phyloP scores from a whole-genome alignment of 64 coral and sea anemone species.

The Cladopsammia gracilis region DNA sequence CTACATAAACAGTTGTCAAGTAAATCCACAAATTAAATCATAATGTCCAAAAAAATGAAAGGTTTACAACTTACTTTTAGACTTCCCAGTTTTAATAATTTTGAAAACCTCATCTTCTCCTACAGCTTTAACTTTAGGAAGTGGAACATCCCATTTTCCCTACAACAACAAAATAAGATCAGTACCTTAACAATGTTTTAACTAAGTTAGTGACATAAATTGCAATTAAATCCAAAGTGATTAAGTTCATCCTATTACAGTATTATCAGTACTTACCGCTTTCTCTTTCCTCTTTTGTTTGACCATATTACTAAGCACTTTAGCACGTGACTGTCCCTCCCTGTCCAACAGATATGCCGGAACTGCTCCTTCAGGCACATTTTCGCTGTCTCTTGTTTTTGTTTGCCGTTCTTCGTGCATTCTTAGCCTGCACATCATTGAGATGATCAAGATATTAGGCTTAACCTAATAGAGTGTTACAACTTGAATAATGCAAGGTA shows the following conservation, averaged over 20 bases:
- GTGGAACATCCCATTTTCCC: conserved; percentile 98
- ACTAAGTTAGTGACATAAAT: too few relatives aligned
- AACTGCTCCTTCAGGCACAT: conserved; percentile 95
- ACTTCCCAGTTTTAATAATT: conserved; percentile 95
- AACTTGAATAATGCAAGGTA: not conserved
- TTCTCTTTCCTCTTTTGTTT: conserved; percentile 99
- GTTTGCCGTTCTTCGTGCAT: conserved; percentile 95
- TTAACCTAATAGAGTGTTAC: not conserved
- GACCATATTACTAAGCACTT: conserved; percentile 98
- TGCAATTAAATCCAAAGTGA: too few relatives aligned
- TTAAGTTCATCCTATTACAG: too few relatives aligned
- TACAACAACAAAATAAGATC: conserved; percentile 9
- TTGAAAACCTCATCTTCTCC: conserved; percentile 99
- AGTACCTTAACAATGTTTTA: not conserved
- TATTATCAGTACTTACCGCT: conserved; percentile 75
- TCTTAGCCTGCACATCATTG: conserved; percentile 56
- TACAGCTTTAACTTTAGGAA: conserved; percentile 97
- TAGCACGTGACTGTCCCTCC: conserved; percentile 95
- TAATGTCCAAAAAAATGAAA: too few relatives aligned
- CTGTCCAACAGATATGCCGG: conserved; percentile 96
- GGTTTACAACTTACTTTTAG: conserved; percentile 76
- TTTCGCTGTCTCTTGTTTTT: conserved; percentile 92
- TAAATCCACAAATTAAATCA: too few relatives aligned
- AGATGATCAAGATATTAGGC: not conserved
- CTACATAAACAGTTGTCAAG: too few relatives aligned